phyloP scores from a whole-genome alignment of 2,888 invertebrate genomes.

The Pycnomerus fuliginosus region DNA sequence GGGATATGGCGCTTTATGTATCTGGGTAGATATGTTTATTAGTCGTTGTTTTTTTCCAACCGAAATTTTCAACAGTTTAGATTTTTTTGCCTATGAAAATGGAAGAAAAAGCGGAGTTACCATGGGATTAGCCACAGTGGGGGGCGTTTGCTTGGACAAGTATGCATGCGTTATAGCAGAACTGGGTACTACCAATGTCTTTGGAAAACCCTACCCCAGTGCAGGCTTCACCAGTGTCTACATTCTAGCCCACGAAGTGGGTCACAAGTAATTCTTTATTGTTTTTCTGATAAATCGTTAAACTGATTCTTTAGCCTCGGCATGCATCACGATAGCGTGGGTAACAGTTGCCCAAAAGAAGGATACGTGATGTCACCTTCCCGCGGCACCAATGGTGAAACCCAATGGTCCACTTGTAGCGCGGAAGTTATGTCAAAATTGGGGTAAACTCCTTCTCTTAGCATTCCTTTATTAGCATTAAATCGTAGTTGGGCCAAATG shows the following conservation, averaged over 20 bases:
- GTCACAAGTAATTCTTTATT: constrained; percentile 67
- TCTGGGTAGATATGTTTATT: too few relatives aligned
- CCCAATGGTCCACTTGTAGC: constrained; percentile 76
- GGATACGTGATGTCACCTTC: constrained; percentile 83
- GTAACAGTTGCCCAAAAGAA: constrained; percentile 71
- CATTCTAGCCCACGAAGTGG: constrained; percentile 81
- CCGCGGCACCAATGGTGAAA: constrained; percentile 74
- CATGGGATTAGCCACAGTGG: constrained; percentile 80
- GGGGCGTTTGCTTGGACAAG: constrained; percentile 70
- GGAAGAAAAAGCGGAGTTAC: constrained; percentile 71
- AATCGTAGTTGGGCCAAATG: constrained; percentile 63
- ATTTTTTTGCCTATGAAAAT: constrained; percentile 71
- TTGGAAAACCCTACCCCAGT: constrained; percentile 78
- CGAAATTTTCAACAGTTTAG: constrained; percentile 58
- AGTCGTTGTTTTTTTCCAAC: too few relatives aligned
- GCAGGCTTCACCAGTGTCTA: constrained; percentile 83
- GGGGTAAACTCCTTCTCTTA: constrained; percentile 50
- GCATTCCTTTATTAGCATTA: not conserved
- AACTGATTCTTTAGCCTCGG: constrained; percentile 60
- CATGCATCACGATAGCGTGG: constrained; percentile 77
- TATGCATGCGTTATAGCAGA: constrained; percentile 79
- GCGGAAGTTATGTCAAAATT: constrained; percentile 64
- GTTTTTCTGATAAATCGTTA: constrained; percentile 26
- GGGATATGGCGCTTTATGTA: constrained; percentile 78
- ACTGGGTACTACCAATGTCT: constrained; percentile 70